Conservation (phyloP, 1,140 invertebrate genomes). For the Heterodera carotae region DNA sequence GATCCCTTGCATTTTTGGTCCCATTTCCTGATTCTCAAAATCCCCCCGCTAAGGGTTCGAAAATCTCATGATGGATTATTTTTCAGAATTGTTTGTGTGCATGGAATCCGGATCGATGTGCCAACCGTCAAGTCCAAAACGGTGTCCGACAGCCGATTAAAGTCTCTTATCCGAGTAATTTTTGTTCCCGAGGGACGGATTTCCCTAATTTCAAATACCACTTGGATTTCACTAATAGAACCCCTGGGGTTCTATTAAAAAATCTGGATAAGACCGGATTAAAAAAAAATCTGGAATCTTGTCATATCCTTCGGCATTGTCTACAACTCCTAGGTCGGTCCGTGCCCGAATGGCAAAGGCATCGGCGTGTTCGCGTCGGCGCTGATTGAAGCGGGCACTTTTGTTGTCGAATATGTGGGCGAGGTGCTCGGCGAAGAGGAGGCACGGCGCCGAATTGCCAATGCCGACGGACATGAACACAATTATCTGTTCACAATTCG, state of each 20-base stretch:
- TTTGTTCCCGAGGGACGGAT: not conserved
- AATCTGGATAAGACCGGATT: slow-evolving; percentile 5
- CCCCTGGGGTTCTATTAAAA: not conserved
- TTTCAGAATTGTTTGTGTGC: slow-evolving; percentile 32
- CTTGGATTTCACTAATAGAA: too few species aligned
- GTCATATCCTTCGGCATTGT: too few species aligned
- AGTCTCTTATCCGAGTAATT: too few species aligned
- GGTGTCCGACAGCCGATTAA: slow-evolving; percentile 33
- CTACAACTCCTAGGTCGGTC: not conserved
- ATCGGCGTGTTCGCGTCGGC: slow-evolving; percentile 35
- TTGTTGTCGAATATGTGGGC: slow-evolving; percentile 50
- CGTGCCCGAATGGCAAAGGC: slow-evolving; percentile 37
- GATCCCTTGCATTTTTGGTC: not conserved
- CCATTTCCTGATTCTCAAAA: not conserved
- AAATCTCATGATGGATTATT: not conserved
- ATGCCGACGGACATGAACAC: slow-evolving; percentile 33
- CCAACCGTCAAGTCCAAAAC: slow-evolving; percentile 30
- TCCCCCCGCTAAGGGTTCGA: too few species aligned
- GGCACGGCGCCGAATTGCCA: slow-evolving; percentile 33
- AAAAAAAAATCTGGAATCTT: slow-evolving; percentile 3
- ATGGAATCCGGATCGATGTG: not conserved
- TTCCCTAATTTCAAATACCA: too few species aligned
- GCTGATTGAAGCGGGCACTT: slow-evolving; percentile 25
- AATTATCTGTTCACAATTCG: slow-evolving; percentile 40
- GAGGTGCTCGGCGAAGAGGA: slow-evolving; percentile 42